phyloP scores from a whole-genome alignment of 2,113 vertebrate genomes.

The Scomber scombrus region DNA sequence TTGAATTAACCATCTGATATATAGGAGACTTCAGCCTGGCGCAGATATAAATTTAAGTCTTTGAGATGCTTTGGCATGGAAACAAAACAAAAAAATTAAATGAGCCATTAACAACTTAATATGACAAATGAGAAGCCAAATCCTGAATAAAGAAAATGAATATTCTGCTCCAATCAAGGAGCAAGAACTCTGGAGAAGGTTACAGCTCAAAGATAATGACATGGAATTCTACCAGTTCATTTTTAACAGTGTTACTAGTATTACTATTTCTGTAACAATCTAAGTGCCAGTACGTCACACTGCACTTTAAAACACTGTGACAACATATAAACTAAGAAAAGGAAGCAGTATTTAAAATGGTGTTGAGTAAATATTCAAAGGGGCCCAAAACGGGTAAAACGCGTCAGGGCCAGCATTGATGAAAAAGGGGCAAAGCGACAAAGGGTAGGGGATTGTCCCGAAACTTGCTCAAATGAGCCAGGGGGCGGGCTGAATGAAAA shows the following conservation, averaged over 20 bases:
- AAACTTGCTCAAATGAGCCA: too few species aligned
- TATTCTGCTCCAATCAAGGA: background rate
- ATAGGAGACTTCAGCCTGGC: too few species aligned
- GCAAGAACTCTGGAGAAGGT: background rate
- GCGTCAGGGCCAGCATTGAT: too few species aligned
- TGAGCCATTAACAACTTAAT: too few species aligned
- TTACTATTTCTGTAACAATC: background rate
- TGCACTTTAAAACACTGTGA: background rate
- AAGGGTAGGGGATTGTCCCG: too few species aligned
- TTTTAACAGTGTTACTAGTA: background rate
- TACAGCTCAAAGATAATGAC: background rate
- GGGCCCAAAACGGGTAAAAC: background rate
- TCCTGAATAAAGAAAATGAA: background rate
- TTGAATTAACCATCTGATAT: background rate
- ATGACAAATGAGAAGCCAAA: too few species aligned
- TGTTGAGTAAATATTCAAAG: conserved; percentile 23
- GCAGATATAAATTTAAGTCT: background rate
- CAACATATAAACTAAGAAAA: background rate
- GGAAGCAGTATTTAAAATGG: background rate
- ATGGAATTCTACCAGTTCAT: background rate
- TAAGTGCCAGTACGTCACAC: conserved; percentile 20
- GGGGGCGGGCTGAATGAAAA: too few species aligned
- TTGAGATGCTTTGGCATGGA: conserved; percentile 3
- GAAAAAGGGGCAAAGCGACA: too few species aligned
- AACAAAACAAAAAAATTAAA: background rate